phyloP scores from a whole-genome alignment of 2,888 invertebrate genomes.

The Nomada goodeniana region DNA sequence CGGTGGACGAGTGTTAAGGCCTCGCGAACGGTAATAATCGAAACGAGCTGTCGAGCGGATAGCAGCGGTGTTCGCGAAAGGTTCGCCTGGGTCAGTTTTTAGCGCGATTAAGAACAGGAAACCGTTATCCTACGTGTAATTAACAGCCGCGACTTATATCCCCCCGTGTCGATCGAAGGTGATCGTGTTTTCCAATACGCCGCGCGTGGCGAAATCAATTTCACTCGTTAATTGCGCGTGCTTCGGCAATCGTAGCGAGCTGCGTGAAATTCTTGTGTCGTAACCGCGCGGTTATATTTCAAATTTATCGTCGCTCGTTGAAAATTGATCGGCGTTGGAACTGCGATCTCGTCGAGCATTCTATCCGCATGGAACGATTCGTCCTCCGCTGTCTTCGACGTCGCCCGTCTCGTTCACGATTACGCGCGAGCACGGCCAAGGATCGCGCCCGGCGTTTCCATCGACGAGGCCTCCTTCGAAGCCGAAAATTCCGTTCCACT shows the following conservation, averaged over 20 bases:
- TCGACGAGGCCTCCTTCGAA: conserved; percentile 54
- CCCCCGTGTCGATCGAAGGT: conserved; percentile 33
- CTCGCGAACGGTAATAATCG: too few species aligned
- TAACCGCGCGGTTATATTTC: too few species aligned
- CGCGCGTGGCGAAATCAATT: conserved; percentile 33
- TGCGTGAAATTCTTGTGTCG: too few species aligned
- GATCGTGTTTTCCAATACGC: conserved; percentile 41
- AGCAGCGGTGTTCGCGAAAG: conserved; percentile 26
- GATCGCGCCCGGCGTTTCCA: conserved; percentile 31
- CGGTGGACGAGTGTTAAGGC: too few species aligned
- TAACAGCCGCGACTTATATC: conserved; percentile 9
- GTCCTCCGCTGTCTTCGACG: background rate
- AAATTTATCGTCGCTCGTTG: too few species aligned
- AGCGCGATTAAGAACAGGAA: conserved; percentile 22
- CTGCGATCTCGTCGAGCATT: background rate
- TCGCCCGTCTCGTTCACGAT: conserved; percentile 21
- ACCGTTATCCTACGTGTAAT: conserved; percentile 22
- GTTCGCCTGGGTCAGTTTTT: conserved; percentile 39
- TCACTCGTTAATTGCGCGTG: conserved; percentile 24
- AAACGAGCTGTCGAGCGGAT: background rate
- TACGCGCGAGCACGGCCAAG: conserved; percentile 25
- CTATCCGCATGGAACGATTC: background rate
- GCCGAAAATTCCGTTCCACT: conserved; percentile 74
- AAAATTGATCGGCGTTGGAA: too few species aligned
- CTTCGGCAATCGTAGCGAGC: background rate